Evolutionary conservation across 2,797 vertebrate species (phyloP), one percentile per base, ranked within the genome.

Genomic region (Falco columbarius): DNA sequence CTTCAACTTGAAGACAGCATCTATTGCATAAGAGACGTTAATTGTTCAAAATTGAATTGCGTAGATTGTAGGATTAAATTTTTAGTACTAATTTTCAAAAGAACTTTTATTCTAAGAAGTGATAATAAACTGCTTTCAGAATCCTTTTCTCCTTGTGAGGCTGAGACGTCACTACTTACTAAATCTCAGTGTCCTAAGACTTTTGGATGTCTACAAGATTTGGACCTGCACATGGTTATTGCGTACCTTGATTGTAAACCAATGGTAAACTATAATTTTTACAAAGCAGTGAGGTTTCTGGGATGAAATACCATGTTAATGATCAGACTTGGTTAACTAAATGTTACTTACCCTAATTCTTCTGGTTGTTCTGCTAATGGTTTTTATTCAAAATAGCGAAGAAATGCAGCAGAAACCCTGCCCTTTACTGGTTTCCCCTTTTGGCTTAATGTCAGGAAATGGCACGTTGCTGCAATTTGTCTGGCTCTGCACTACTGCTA

Each of bases 381-480:
- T 54, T 96, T 77, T 36, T 46, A 72, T 92, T 96, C 63, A 88
- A 67, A 97, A 72, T 20, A 87, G 63, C 74, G 83, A 92, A 96
- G 89, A 96, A 95, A 94, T 40, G 55, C 76, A 85, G 81, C 87
- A 96, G 71, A 67, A 95, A 73, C 94, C 80, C 70, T 93, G 92
- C 79, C 91, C 91, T 95, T 91, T 66, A 20, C 81, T 67, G 74
- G 74, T 92, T 87, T 36, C 81, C 66, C 73, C 80, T 94, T 82
- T 80, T 94, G 95, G 79, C 56, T 92, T 84, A 27, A 87, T 52
- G 83, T 97, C 96, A 89, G 95, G 94, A 97, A 96, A 89, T 66
- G 87, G 93, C 92, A 94, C 94, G 32, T 96, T 81, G 30, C 38
- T 80, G 90, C 59, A 51, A 30, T 95, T 93, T 77, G 82, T 73